Percentiles rank a stretch among this genome's conserved stretches.
phyloP scores from a whole-genome alignment of 2,888 invertebrate species.

The Agonopterix arenella region DNA sequence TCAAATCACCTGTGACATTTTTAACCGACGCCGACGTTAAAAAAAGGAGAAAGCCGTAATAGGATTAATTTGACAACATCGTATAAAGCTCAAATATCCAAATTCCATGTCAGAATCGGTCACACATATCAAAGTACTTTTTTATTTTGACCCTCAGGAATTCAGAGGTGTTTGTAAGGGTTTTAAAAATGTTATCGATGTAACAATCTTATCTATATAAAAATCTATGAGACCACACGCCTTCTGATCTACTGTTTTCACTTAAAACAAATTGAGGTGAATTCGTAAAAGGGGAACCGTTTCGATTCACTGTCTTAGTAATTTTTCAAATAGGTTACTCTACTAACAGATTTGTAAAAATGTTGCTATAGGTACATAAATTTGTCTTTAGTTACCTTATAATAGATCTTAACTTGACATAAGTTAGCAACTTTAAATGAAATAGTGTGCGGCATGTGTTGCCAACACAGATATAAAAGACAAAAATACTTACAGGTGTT shows the following conservation, averaged over 20 bases:
- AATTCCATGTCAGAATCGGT: constrained; percentile 10
- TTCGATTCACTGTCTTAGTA: too few species aligned
- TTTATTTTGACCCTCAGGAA: constrained; percentile 26
- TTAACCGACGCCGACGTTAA: too few species aligned
- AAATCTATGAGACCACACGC: constrained; percentile 38
- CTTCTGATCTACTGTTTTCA: constrained; percentile 19
- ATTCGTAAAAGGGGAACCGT: too few species aligned
- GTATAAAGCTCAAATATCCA: constrained; percentile 19
- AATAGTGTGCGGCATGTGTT: too few species aligned
- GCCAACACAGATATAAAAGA: too few species aligned
- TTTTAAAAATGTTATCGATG: constrained; percentile 27
- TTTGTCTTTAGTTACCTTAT: too few species aligned
- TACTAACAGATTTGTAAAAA: too few species aligned
- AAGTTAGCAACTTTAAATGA: too few species aligned
- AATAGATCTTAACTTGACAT: too few species aligned
- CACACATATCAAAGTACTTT: constrained; percentile 23
- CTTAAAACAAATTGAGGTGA: constrained; percentile 12
- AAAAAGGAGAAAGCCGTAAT: constrained; percentile 27
- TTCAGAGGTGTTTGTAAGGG: constrained; percentile 26
- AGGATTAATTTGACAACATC: constrained; percentile 50
- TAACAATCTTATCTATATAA: constrained; percentile 35
- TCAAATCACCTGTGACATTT: constrained; percentile 31
- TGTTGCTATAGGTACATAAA: too few species aligned
- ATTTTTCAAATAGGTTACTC: too few species aligned
- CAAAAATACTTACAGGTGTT: too few species aligned